phyloP scores from a whole-genome alignment of 2,797 vertebrate species.

The Clarias platycephalus region DNA sequence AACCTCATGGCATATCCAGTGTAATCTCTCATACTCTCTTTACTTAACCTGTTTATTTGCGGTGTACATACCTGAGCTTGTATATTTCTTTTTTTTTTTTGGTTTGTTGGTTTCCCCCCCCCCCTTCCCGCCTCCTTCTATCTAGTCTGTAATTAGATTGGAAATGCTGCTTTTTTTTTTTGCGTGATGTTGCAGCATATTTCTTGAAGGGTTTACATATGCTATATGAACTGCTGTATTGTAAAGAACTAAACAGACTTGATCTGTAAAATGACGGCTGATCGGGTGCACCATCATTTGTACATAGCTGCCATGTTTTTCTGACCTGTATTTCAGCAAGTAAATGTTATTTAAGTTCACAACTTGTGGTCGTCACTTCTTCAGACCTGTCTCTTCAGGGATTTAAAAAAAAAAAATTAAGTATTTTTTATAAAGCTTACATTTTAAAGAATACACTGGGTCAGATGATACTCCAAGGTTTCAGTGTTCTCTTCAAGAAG shows the following conservation, averaged over 20 bases:
- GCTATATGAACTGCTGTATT: conserved; percentile 64
- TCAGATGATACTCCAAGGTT: too few relatives aligned
- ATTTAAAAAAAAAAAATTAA: too few relatives aligned
- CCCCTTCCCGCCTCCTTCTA: neutral
- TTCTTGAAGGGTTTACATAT: conserved; percentile 60
- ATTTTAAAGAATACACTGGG: too few relatives aligned
- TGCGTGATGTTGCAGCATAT: conserved; percentile 56
- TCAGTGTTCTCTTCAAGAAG: too few relatives aligned
- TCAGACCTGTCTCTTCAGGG: neutral
- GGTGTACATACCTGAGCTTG: conserved; percentile 74
- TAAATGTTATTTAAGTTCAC: conserved; percentile 82
- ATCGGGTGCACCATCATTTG: conserved; percentile 62
- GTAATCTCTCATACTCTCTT: conserved; percentile 49
- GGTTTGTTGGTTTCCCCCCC: too few relatives aligned
- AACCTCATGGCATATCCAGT: conserved; percentile 59
- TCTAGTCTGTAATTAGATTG: conserved; percentile 64
- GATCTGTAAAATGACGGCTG: conserved; percentile 39
- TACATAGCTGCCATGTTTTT: conserved; percentile 68
- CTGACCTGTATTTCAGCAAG: conserved; percentile 70
- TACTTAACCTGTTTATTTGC: conserved; percentile 68
- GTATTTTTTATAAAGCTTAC: too few relatives aligned
- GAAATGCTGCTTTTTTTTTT: conserved; percentile 61
- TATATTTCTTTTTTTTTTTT: conserved; percentile 55
- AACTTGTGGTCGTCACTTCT: conserved; percentile 39
- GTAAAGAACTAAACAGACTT: conserved; percentile 47